Base-by-base conservation (phyloP, 1,140 invertebrate genomes). In the Neodiprion pinetum region DNA sequence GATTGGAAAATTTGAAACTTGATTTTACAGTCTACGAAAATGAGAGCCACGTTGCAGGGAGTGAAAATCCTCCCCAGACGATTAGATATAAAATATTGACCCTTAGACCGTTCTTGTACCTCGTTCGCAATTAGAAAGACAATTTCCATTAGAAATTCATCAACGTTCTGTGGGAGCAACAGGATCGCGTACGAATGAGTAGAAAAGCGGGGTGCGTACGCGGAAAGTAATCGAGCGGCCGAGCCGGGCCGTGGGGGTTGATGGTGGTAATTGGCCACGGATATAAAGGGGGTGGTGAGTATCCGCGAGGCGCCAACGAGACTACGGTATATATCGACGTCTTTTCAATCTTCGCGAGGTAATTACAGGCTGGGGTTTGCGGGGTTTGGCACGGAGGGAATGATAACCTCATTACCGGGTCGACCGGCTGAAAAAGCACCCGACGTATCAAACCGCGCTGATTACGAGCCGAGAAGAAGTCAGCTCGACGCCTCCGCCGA, bases 81-180 rank as follows among this genome's bases (percentile, higher is more conserved):
- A 40, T 40, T 40, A 1, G 1, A 40, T 40, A 40, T 40, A 40
- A 40, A 40, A 40, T 40, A 40, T 40, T 40, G 28, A 40, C 28
- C 28, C 28, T 40, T 40, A 40, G 1, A 40, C 28, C 0, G 28
- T 40, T 40, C 28, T 40, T 40, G 28, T 40, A 40, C 28, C 28
- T 40, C 28, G 28, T 40, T 40, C 28, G 28, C 28, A 40, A 40
- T 40, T 40, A 40, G 28, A 40, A 40, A 40, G 28, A 40, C 28
- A 40, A 40, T 40, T 40, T 40, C 28, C 28, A 40, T 40, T 40
- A 40, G 28, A 40, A 3, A 65, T 14, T 14, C 12, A 17, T 65
- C 61, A 65, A 4, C 61, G 61, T 65, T 14, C 17, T 1, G 2
- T 65, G 61, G 3, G 81, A 78, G 81, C 81, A 81, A 65, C 17